These are phyloP conservation scores for Phymanthus crucifer DNA, from an alignment of 92 coral and sea anemone genomes.

Conservation along the genomic window DNA sequence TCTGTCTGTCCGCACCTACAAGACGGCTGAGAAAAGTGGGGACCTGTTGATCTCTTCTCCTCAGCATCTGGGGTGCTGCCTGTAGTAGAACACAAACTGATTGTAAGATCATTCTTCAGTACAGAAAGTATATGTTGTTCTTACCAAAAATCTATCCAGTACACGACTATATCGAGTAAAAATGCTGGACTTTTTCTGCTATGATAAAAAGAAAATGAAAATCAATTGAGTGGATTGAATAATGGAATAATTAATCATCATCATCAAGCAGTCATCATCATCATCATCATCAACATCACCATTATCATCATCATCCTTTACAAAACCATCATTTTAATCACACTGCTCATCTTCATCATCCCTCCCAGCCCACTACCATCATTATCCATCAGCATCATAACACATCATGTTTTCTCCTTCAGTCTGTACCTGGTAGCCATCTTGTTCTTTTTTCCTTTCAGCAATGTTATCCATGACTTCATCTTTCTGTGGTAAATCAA, in stretches of 20 bases:
- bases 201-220: background rate
- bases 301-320: background rate
- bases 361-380: background rate
- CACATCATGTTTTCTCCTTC: background rate
- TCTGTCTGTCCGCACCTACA: constrained; percentile 75
- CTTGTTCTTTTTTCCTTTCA: background rate
- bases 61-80: constrained; percentile 79
- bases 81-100: background rate
- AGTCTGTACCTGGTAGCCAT: background rate
- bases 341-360: too few species aligned
- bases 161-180: constrained; percentile 48
- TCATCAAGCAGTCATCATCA: background rate
- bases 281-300: background rate
- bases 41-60: constrained; percentile 44
- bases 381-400: background rate
- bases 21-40: constrained; percentile 74
- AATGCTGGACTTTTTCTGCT: constrained; percentile 4
- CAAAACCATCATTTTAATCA: background rate
- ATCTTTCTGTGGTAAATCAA: constrained; percentile 1
- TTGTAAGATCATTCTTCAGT: background rate
- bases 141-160: constrained; percentile 74
- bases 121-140: background rate
- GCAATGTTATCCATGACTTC: background rate
- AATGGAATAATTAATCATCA: too few species aligned
- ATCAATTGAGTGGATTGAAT: background rate